Conservation (phyloP, 2,113 vertebrate species). For the Stegastes partitus region DNA sequence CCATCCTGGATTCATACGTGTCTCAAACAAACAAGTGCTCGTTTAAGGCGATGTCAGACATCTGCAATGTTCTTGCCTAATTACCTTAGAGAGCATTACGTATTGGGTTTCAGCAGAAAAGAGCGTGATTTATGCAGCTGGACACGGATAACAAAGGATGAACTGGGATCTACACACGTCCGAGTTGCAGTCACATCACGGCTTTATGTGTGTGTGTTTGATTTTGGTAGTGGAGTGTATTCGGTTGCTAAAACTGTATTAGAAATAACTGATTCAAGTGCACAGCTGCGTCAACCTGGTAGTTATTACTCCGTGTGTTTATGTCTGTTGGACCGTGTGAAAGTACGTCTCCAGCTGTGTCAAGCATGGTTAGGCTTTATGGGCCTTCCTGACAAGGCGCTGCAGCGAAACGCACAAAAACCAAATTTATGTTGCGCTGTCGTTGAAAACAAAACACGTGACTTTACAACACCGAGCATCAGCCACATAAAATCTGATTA, state of each 20-base stretch:
- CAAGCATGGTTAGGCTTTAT: constrained; percentile 26
- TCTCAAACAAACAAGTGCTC: constrained; percentile 42
- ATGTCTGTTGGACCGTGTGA: constrained; percentile 19
- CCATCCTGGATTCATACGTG: constrained; percentile 25
- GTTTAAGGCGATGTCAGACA: constrained; percentile 46
- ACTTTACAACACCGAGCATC: background rate
- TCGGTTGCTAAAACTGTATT: constrained; percentile 17
- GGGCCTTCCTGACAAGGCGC: background rate
- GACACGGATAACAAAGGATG: constrained; percentile 32
- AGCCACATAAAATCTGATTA: constrained; percentile 1
- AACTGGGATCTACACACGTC: constrained; percentile 37
- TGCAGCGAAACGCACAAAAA: constrained; percentile 4
- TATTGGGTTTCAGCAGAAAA: constrained; percentile 25
- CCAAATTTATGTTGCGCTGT: background rate
- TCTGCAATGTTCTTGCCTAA: constrained; percentile 55
- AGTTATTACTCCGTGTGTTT: constrained; percentile 29
- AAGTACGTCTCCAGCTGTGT: constrained; percentile 49
- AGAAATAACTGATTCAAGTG: constrained; percentile 5
- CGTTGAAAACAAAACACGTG: background rate
- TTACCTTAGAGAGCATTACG: constrained; percentile 61
- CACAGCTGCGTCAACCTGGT: constrained; percentile 36
- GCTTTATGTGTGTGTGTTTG: constrained; percentile 37
- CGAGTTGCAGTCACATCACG: constrained; percentile 37
- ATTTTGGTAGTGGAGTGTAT: constrained; percentile 49
- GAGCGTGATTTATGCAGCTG: constrained; percentile 40